These are phyloP conservation scores for Microhierax caerulescens DNA, from an alignment of 2,797 vertebrate genomes.

Conservation along the genomic window DNA sequence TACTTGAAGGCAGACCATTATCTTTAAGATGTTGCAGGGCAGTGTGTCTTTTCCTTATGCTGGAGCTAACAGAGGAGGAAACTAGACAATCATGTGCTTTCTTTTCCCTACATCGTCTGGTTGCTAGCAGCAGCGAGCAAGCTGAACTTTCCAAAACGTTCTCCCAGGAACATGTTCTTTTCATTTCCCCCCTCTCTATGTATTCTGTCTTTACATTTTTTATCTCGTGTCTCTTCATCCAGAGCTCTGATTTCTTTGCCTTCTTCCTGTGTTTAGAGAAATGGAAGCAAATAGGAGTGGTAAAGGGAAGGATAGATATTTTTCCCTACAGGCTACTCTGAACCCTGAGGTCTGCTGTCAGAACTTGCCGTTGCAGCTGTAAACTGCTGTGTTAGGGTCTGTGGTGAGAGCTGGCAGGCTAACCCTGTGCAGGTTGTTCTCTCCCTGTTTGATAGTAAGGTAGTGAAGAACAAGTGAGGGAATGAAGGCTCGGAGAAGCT, in stretches of 20 bases:
- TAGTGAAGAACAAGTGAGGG: background rate
- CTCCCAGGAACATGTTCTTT: rapidly evolving
- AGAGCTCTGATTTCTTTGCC: background rate
- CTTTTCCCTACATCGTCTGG: background rate
- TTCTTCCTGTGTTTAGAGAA: background rate
- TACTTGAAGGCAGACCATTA: background rate
- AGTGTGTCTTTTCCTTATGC: background rate
- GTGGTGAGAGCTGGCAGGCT: background rate
- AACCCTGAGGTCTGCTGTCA: background rate
- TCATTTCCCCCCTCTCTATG: rapidly evolving
- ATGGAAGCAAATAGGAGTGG: background rate
- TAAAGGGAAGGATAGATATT: background rate
- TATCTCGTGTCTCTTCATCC: background rate
- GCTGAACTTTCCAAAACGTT: background rate
- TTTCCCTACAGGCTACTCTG: rapidly evolving
- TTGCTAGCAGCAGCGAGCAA: background rate
- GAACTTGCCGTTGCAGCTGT: background rate
- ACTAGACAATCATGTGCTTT: rapidly evolving
- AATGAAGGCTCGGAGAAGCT: background rate
- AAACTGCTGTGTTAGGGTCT: background rate
- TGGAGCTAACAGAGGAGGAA: background rate
- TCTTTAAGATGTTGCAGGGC: background rate
- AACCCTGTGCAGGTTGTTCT: rapidly evolving
- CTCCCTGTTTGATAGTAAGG: background rate
- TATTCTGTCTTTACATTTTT: background rate